Evolutionary conservation across 1,140 invertebrate species (phyloP), one percentile per base, ranked within the genome.

Genomic region (Drosophila miranda): DNA sequence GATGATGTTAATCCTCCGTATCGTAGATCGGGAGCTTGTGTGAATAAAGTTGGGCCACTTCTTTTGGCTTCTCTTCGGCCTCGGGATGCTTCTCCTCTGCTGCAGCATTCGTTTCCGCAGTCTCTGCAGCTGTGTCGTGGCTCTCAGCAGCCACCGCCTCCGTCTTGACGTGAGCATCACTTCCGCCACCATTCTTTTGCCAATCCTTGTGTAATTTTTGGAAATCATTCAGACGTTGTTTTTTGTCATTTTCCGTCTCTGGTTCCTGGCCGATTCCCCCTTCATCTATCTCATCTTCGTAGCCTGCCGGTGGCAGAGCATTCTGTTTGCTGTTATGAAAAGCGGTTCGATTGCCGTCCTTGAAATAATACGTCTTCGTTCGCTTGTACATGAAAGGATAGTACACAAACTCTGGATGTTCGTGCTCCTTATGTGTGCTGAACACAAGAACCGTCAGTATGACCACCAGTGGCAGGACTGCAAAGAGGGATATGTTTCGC

Each of bases 341-440:
- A 4, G 96, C 90, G 2, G 93, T 92, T 38, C 94, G 93, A 78
- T 95, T 94, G 41, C 96, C 96, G 92, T 97, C 96, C 59, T 96
- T 95, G 95, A 96, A 98, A 58, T 95, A 96, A 91, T 96, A 98
- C 23, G 92, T 90, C 89, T 94, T 94, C n/a, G 92, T 93, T 14
- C 95, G 93, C 26, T 94, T 91, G 16, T 95, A 91, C 89, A 96
- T 73, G 91, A 96, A 93, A 0, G 95, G 94, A 79, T 95, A 96
- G n/a, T 93, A 86, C 11, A 94, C 89, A 86, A 95, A 97, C 57
- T 91, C 91, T n/a, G 93, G 92, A 13, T 91, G 52, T 3, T 91
- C 57, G 88, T 82, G 28, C 93, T 93, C 57, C 0, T 48, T 3
- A 6, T 43, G 77, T 0, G 34, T 23, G 53, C 51, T 23, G 5